Base-by-base conservation (phyloP, 2,888 invertebrate genomes). In the Cephus nigrinus region DNA sequence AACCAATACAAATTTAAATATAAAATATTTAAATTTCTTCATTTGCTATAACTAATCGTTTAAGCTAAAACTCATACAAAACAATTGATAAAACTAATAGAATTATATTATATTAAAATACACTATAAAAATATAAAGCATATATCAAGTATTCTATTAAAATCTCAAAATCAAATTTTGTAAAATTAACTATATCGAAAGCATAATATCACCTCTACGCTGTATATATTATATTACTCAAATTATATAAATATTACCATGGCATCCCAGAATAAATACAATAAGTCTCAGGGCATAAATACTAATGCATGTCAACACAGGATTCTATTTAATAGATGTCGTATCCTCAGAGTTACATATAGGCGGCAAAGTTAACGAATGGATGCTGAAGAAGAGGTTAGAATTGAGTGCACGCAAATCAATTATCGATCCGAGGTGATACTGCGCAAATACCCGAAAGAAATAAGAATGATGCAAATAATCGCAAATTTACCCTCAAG, bases 401-500 rank as follows among this genome's bases (percentile, higher is more conserved):
- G 79, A 74, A 80, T 78, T 80, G 75, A 80, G 78, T 75, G 80
- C 78, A 80, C 81, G 75, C 80, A 81, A 83, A 85, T 86, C 81
- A 86, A 87, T 86, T 86, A 87, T 87, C 87, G 87, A 87, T 87
- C 86, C 82, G 84, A 77, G 73, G 80, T 55, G 76, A 77, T 73
- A 76, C 79, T 86, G 86, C 85, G 86, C 85, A 84, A 85, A 82
- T 83, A 76, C 76, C 55, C 55, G 9, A 23, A 9, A 55, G 9
- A 55, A 55, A 9, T 55, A 55, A 55, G 0, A 55, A 23, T 40
- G 2, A 55, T 55, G 9, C 5, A 55, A 23, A 23, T 23, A 55
- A 23, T 55, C 23, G 23, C 9, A 55, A 23, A 55, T 9, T 55
- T 55, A 55, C 55, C 55, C 55, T 55, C 23, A 55, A 55, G 9